These are phyloP conservation scores for Lasioglossum pauxillum DNA, from an alignment of 2,888 invertebrate species.

Conservation along the genomic window DNA sequence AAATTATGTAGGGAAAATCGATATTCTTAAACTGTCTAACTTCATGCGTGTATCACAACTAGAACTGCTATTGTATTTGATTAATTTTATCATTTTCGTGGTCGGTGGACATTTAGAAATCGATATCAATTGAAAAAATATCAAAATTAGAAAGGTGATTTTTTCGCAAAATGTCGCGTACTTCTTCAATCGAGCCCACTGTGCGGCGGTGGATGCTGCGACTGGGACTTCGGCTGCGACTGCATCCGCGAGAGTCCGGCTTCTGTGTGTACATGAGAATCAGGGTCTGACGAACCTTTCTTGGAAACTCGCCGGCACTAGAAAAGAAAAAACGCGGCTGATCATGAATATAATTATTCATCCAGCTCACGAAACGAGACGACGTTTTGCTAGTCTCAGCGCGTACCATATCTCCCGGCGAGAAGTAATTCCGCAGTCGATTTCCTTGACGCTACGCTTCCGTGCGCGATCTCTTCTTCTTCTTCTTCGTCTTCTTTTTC, in stretches of 20 bases:
- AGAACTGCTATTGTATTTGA: too few species aligned
- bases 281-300: slow-evolving; percentile 13
- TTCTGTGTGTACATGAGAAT: slow-evolving; percentile 3
- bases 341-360: slow-evolving; percentile 23
- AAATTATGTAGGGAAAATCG: too few species aligned
- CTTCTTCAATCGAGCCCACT: too few species aligned
- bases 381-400: background rate
- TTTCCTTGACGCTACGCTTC: slow-evolving; percentile 29
- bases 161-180: too few species aligned
- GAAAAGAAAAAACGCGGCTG: slow-evolving; percentile 3
- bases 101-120: too few species aligned
- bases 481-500: background rate
- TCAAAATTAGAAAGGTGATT: too few species aligned
- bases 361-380: background rate
- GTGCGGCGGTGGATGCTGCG: background rate
- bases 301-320: slow-evolving; percentile 6
- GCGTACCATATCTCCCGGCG: slow-evolving; percentile 14
- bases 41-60: too few species aligned
- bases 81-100: too few species aligned
- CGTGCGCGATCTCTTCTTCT: background rate
- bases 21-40: too few species aligned
- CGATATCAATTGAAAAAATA: too few species aligned
- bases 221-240: background rate
- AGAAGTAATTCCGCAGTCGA: slow-evolving; percentile 19
- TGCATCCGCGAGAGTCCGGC: background rate